These are phyloP conservation scores for Phylloscopus trochiloides DNA, from an alignment of 2,113 vertebrate genomes.

Conservation along the genomic window DNA sequence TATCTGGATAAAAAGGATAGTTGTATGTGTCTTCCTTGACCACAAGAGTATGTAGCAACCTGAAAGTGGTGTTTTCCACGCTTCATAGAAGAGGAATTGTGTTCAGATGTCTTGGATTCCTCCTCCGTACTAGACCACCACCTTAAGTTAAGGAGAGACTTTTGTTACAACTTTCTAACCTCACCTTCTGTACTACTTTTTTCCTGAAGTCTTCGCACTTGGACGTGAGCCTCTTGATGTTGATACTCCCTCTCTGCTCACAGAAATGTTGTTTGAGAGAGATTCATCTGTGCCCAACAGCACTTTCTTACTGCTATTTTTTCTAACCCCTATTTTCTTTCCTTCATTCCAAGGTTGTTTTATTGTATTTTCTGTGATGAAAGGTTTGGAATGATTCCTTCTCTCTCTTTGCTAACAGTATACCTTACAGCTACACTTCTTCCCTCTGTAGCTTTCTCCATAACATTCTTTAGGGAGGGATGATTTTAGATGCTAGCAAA, in stretches of 20 bases:
- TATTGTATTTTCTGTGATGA: constrained; percentile 17
- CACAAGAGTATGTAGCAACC: neutral
- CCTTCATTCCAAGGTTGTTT: neutral
- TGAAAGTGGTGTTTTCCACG: neutral
- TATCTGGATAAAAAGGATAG: neutral
- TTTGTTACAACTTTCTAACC: neutral
- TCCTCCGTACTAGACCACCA: neutral
- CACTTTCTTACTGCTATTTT: constrained; percentile 21
- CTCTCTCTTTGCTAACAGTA: neutral
- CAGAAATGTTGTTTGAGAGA: neutral
- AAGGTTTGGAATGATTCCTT: constrained; percentile 21
- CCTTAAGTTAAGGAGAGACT: neutral
- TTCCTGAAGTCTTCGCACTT: neutral
- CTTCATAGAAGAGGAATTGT: neutral
- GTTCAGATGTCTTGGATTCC: neutral
- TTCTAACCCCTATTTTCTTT: constrained; percentile 20
- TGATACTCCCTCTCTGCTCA: neutral
- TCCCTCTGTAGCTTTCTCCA: neutral
- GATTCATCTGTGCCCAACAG: neutral
- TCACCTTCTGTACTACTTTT: neutral
- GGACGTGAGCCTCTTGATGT: neutral
- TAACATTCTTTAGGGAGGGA: neutral
- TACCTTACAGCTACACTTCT: neutral
- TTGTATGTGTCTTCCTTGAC: neutral
- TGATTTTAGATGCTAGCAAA: neutral